phyloP scores from a whole-genome alignment of 1,140 invertebrate genomes.

The Atta texana region DNA sequence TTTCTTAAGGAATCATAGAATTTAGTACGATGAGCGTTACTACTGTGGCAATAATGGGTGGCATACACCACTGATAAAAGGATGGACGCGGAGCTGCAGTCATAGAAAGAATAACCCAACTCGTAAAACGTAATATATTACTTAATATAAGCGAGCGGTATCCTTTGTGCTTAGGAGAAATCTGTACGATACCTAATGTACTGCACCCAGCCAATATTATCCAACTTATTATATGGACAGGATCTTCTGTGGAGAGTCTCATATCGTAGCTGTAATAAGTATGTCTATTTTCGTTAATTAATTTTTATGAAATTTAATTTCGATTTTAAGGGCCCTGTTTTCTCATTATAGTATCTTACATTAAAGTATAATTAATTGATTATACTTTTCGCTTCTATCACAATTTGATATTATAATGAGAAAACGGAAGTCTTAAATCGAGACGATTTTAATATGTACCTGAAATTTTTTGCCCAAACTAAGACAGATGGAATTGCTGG shows the following conservation, averaged over 20 bases:
- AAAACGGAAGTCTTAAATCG: neutral
- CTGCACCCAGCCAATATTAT: slow-evolving; percentile 80
- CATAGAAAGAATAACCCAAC: slow-evolving; percentile 78
- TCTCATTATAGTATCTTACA: neutral
- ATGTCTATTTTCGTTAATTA: slow-evolving; percentile 5
- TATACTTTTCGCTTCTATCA: neutral
- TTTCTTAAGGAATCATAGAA: slow-evolving; percentile 62
- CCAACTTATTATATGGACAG: slow-evolving; percentile 80
- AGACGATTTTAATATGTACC: slow-evolving; percentile 57
- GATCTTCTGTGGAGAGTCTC: slow-evolving; percentile 82
- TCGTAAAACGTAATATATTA: slow-evolving; percentile 77
- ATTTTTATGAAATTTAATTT: slow-evolving; percentile 10
- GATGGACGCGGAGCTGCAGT: slow-evolving; percentile 72
- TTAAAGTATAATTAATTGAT: slow-evolving; percentile 4
- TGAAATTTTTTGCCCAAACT: slow-evolving; percentile 85
- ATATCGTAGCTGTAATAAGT: slow-evolving; percentile 80
- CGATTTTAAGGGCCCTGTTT: neutral
- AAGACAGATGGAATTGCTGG: slow-evolving; percentile 84
- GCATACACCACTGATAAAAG: slow-evolving; percentile 83
- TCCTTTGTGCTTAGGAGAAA: slow-evolving; percentile 72
- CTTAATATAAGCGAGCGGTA: slow-evolving; percentile 73
- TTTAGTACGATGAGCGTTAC: slow-evolving; percentile 74
- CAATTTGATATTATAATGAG: neutral
- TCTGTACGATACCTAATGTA: slow-evolving; percentile 80
- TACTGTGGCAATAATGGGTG: slow-evolving; percentile 77